A percentile compares a stretch with the other conserved stretches of the same genome.
phyloP scores from a whole-genome alignment of 2,113 vertebrate species.

The Tauraco erythrolophus region DNA sequence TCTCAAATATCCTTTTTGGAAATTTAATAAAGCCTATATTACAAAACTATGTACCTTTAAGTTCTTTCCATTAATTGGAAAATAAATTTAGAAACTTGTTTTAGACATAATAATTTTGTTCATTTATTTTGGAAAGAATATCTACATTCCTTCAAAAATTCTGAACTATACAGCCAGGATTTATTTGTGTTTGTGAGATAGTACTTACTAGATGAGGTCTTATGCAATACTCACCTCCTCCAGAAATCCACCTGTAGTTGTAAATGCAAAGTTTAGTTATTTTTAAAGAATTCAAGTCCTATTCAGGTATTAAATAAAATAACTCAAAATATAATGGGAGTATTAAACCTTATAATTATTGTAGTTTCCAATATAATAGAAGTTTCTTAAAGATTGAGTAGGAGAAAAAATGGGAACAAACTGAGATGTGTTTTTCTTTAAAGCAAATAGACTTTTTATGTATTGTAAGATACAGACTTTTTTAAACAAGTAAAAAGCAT shows the following conservation, averaged over 20 bases:
- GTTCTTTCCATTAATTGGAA: neutral
- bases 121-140: neutral
- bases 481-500: conserved; percentile 42
- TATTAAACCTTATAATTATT: conserved; percentile 71
- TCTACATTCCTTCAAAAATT: neutral
- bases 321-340: conserved; percentile 58
- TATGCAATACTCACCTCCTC: neutral
- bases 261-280: conserved; percentile 43
- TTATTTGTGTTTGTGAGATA: neutral
- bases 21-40: neutral
- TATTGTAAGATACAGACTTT: conserved; percentile 42
- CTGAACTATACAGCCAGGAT: neutral
- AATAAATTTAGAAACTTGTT: neutral
- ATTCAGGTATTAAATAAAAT: conserved; percentile 58
- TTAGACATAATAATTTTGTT: neutral
- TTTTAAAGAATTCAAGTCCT: conserved; percentile 36
- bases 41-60: neutral
- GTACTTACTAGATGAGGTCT: neutral
- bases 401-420: conserved; percentile 43
- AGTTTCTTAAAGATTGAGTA: conserved; percentile 56
- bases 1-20: neutral
- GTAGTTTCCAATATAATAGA: conserved; percentile 63
- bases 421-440: conserved; percentile 59
- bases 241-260: neutral
- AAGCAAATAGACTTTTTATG: conserved; percentile 63